Evolutionary conservation across 64 coral and sea anemone species (phyloP), one percentile per base, ranked within the genome.

Genomic region (Anthopleura sola): DNA sequence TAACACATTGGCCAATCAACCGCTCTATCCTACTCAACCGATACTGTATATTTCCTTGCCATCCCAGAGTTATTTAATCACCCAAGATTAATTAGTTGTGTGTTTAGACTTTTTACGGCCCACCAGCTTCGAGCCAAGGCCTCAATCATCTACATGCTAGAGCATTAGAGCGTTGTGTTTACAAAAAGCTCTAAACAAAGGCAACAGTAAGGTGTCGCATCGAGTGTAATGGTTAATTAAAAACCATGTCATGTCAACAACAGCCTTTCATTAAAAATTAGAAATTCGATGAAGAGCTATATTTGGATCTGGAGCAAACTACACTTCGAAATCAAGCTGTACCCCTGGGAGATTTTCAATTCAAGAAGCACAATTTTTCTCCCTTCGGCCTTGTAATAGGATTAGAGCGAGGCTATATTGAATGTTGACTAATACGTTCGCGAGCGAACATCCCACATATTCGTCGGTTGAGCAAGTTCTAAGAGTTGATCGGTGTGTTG

Each of bases 181-280:
- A 79, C 76, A 79, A 79, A 79, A 79, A 40, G 18, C 44, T 16
- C 36, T 44, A 48, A 48, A 79, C 76, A 79, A 79, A 79, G 39
- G 1, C 76, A 79, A 44, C 76, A 44, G 76, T 79, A 48, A 18
- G 76, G 37, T 79, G 76, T 79, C 76, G 36, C 34, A 23, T 79
- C 38, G 36, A 48, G 44, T 90, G 81, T 84, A 76, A 83, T 85
- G 81, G 83, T 90, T 90, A 84, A 90, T 90, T 90, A 76, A 90
- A 90, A 84, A 24, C 82, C 81, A 85, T 89, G 87, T 89, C 79
- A 89, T 89, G 87, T 89, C 87, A 89, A 82, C 87, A 68, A 84
- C 32, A 84, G 82, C 48, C 74, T 37, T 84, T 83, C 81, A 90
- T 90, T 85, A 84, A 74, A 84, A 90, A 90, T 90, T 85, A 84